Base-by-base conservation (phyloP, 2,797 vertebrate species). In the Peromyscus attwateri region DNA sequence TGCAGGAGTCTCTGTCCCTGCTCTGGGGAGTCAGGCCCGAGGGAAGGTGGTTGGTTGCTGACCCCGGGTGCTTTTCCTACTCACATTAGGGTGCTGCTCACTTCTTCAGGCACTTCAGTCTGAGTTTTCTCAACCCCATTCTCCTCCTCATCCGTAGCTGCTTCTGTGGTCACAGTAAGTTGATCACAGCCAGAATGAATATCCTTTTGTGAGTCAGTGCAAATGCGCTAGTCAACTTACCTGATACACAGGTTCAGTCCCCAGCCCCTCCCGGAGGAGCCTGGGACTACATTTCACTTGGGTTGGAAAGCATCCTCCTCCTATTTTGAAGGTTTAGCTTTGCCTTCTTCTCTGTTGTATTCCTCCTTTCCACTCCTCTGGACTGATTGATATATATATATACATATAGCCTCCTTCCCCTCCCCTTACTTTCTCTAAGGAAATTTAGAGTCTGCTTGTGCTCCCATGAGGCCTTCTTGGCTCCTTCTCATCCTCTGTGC, bases 41-140 rank as follows among this genome's bases (percentile, higher is more conserved):
- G 40, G 49, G 40, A 27, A 6, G 4, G 25, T n/a, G 40, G 12
- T 40, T 17, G n/a, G 70, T 75, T n/a, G 43, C 46, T 60, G 34
- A 66, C 46, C n/a, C 43, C 66, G 4, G 31, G 7, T 34, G 21
- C 55, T 85, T 34, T 37, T 55, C 34, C 52, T 31, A 1, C 1
- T 16, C 12, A 7, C 0, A 14, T 0, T 1, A 34, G 43, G 68
- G 23, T 55, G 34, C 57, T 80, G 0, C 37, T 76, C 34, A 8
- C 71, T 17, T 76, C 62, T 4, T 52, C 52, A 34, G 31, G 25
- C 6, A 3, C 70, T 46, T 16, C 19, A 1, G n/a, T 40, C 43
- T 55, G 40, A 91, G 2, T 40, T 62, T 49, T 34, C 57, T 40
- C 34, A 46, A 46, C 57, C 52, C 71, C 11, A 5, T 70, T 49